These are phyloP conservation scores for Sternotherus odoratus DNA, from an alignment of 2,797 vertebrate species.

Conservation along the genomic window DNA sequence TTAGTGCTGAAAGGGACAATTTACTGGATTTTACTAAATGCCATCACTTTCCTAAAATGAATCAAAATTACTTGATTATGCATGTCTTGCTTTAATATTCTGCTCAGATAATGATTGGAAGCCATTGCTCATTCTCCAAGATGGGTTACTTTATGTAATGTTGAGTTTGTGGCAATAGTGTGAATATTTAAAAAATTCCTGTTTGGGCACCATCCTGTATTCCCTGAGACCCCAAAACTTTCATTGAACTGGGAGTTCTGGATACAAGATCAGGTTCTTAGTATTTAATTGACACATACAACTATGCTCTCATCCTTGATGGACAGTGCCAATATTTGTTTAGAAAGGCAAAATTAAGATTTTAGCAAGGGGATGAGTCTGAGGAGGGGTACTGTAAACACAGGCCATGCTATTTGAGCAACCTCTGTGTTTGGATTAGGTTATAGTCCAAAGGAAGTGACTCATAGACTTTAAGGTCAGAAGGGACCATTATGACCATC, in stretches of 20 bases:
- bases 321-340: not conserved
- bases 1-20: slow-evolving; percentile 79
- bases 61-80: slow-evolving; percentile 75
- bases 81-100: slow-evolving; percentile 56
- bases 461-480: too few species aligned
- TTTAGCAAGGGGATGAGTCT: not conserved
- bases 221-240: not conserved
- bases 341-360: not conserved
- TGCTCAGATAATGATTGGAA: slow-evolving; percentile 48
- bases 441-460: not conserved
- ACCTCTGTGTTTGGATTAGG: not conserved
- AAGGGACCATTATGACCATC: too few species aligned
- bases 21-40: slow-evolving; percentile 75
- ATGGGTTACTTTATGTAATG: not conserved
- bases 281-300: not conserved
- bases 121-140: not conserved
- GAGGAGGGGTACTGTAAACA: not conserved
- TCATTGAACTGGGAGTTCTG: not conserved
- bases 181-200: not conserved
- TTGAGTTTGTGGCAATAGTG: not conserved
- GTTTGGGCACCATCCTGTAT: not conserved
- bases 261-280: not conserved
- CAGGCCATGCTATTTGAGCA: not conserved
- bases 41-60: slow-evolving; percentile 73
- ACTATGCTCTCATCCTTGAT: not conserved